Evolutionary conservation across 2,888 invertebrate genomes (phyloP), one percentile per base, ranked within the genome.

Genomic region (Gandaritis pyraliata): DNA sequence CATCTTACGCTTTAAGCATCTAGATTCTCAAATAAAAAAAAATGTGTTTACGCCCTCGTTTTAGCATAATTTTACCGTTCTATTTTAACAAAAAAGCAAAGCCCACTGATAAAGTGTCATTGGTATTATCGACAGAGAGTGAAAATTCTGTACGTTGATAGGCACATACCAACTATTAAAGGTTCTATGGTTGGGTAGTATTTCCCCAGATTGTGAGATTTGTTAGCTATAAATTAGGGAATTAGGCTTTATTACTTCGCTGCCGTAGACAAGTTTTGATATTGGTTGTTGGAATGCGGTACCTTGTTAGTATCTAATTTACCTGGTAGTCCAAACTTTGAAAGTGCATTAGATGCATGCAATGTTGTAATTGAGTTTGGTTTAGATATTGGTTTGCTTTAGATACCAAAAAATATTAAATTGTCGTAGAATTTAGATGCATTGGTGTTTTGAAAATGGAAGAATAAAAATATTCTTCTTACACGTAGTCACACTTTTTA

Each of bases 151-250:
- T 29, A 13, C n/a, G 13, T 30, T 47, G 13, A 13, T 30, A 13
- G 8, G 29, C 12, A 43, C 3, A 5, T 18, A 46, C 3, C 1
- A 5, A 33, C 33, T 49, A 7, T 4, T 36, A 11, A 12, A 10
- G 5, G 16, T 15, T 39, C 38, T 36, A 4, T 18, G 39, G n/a
- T n/a, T n/a, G n/a, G n/a, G n/a, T 59, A 65, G 69, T 66, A 64
- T 65, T 69, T 54, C 59, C 45, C 61, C 45, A 60, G 66, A 71
- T 72, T 70, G 71, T n/a, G 51, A 70, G 73, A 72, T 74, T 72
- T 70, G 71, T n/a, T 51, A 70, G 73, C 72, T 74, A 69, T 63
- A 66, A 71, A 76, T 79, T 75, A 73, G 73, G 67, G 70, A 69
- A 74, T 75, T 73, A 65, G 65, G 71, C 66, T 68, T 72, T 62